Percentiles rank a stretch among this genome's conserved stretches.
phyloP scores from a whole-genome alignment of 2,888 invertebrate species.

The Globia sparganii region DNA sequence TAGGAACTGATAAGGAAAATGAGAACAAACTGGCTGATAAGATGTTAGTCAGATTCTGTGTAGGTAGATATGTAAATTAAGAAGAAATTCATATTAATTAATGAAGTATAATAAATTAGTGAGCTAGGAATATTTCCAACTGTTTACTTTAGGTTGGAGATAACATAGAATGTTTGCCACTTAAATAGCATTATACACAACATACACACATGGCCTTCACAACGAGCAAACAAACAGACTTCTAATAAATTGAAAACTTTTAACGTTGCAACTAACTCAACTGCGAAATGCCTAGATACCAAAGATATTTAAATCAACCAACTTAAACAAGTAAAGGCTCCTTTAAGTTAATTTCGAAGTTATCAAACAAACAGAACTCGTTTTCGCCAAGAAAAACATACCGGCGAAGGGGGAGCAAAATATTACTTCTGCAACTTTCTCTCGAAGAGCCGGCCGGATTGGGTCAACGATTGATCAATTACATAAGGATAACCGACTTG shows the following conservation, averaged over 20 bases:
- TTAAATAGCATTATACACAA: conserved; percentile 40
- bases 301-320: conserved; percentile 53
- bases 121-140: conserved; percentile 19
- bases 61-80: background rate
- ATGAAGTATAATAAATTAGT: conserved; percentile 17
- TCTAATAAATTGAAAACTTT: conserved; percentile 30
- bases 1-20: conserved; percentile 31
- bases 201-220: conserved; percentile 53
- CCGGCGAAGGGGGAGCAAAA: conserved; percentile 43
- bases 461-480: conserved; percentile 58
- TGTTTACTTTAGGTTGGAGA: conserved; percentile 38
- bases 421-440: conserved; percentile 71
- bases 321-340: conserved; percentile 31
- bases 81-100: conserved; percentile 13
- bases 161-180: conserved; percentile 42
- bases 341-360: conserved; percentile 36
- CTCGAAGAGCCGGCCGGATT: conserved; percentile 55
- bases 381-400: conserved; percentile 50
- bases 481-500: conserved; percentile 58
- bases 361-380: conserved; percentile 46
- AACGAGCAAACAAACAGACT: conserved; percentile 22
- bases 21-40: conserved; percentile 28
- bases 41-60: background rate
- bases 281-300: conserved; percentile 38
- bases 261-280: conserved; percentile 32